Evolutionary conservation across 2,797 vertebrate species (phyloP).

Genomic region (Falco columbarius): DNA sequence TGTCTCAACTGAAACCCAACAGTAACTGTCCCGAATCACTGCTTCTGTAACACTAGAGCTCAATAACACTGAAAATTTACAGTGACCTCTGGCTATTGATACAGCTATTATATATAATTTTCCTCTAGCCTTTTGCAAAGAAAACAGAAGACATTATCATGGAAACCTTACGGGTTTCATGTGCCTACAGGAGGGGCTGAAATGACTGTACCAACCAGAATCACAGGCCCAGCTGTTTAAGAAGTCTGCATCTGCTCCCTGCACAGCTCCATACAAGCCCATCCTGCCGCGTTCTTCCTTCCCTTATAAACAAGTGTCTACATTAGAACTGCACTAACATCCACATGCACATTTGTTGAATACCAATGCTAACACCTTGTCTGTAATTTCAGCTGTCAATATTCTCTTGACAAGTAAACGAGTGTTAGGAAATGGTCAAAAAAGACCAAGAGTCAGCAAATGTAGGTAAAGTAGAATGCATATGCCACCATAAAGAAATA

Average conservation of each 20-base stretch:
- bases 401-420: neutral
- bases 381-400: neutral
- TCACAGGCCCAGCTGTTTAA: neutral
- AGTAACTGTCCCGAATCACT: neutral
- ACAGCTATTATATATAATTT: neutral
- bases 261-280: neutral
- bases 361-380: neutral
- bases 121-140: neutral
- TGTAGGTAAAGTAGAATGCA: neutral
- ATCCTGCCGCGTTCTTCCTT: neutral
- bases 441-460: neutral
- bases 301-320: neutral
- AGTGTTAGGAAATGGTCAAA: neutral
- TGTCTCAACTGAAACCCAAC: neutral
- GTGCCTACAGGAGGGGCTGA: neutral
- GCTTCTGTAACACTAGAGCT: neutral
- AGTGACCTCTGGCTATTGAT: conserved; percentile 15
- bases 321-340: neutral
- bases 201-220: neutral
- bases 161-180: neutral
- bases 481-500: neutral
- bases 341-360: neutral
- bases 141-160: neutral
- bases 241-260: neutral
- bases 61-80: neutral